Percentiles rank a stretch among this genome's conserved stretches.
Conservation (phyloP, 2,113 vertebrate species). For the Tychaedon coryphoeus region DNA sequence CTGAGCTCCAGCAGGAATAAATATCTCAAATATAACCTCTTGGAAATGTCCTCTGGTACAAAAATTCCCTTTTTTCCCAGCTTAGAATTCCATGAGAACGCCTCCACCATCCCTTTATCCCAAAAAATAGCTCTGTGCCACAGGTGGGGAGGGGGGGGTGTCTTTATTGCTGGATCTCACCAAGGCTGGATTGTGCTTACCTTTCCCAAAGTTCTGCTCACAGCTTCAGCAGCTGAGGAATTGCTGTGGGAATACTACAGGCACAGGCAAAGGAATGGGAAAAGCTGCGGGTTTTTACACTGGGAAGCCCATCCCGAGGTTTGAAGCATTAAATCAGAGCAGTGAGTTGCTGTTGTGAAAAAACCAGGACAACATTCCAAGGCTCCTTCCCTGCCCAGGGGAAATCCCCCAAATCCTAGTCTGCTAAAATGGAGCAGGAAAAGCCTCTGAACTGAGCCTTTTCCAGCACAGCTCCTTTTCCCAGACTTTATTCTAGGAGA, state of each 20-base stretch:
- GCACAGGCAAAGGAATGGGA: neutral
- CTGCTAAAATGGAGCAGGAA: neutral
- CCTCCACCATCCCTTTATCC: neutral
- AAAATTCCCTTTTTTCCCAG: conserved; percentile 9
- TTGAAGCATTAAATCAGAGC: neutral
- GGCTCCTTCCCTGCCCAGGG: neutral
- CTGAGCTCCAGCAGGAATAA: conserved; percentile 23
- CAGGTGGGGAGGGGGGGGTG: too few relatives aligned
- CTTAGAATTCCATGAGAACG: neutral
- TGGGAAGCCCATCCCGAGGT: neutral
- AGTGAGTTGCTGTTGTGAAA: neutral
- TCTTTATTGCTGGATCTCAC: neutral
- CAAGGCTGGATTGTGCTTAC: neutral
- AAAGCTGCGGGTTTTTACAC: neutral
- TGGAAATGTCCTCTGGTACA: neutral
- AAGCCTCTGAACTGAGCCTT: neutral
- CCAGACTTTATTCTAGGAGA: neutral
- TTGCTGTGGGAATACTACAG: neutral
- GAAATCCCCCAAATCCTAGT: neutral
- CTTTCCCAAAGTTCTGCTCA: neutral
- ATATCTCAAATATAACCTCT: conserved; percentile 38
- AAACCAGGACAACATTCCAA: neutral
- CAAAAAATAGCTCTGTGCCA: neutral
- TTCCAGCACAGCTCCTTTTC: neutral
- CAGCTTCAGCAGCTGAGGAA: neutral